Base-by-base conservation (phyloP, 2,888 invertebrate species). In the Neuroscelio doddi region DNA sequence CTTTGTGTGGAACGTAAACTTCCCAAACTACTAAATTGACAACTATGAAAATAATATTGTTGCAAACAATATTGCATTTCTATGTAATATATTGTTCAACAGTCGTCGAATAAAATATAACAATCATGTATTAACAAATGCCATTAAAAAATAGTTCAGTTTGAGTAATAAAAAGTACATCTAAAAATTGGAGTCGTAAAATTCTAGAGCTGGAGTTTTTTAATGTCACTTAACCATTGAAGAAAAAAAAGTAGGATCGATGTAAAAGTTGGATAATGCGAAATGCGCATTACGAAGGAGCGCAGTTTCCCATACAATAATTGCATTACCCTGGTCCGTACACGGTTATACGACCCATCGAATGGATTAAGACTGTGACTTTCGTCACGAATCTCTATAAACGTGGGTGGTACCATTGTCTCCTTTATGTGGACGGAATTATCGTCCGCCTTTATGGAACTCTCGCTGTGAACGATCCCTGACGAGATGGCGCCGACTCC, bases 321-420 rank as follows among this genome's bases (percentile, higher is more conserved):
- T 62, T 50, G 55, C 55, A 44, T 44, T 38, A 47, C 16, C 44
- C 47, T 26, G 17, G 15, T n/a, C 53, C 53, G 34, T 53, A 49
- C 47, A 53, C 61, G 49, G 59, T 42, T 38, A 44, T 59, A 49
- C 32, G 52, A 61, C 50, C 45, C 45, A 58, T 59, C 59, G 59
- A 46, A 34, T 39, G 51, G 46, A 55, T 55, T 50, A 50, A 50
- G 63, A 41, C 46, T 29, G 39, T 34, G 55, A 39, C 46, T 63
- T 56, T 63, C 56, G 51, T 63, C 51, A 51, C 46, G 51, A 56
- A 27, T 49, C 39, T 46, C 45, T 47, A 24, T 45, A 55, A 56
- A 62, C 36, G 63, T 63, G 63, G 56, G 63, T 51, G 56, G 50
- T 32, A 30, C 41, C 49, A 61, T 61, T 61, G 61, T 61, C 61